Evolutionary conservation across 1,140 invertebrate genomes (phyloP).

Genomic region (Ostrea edulis): DNA sequence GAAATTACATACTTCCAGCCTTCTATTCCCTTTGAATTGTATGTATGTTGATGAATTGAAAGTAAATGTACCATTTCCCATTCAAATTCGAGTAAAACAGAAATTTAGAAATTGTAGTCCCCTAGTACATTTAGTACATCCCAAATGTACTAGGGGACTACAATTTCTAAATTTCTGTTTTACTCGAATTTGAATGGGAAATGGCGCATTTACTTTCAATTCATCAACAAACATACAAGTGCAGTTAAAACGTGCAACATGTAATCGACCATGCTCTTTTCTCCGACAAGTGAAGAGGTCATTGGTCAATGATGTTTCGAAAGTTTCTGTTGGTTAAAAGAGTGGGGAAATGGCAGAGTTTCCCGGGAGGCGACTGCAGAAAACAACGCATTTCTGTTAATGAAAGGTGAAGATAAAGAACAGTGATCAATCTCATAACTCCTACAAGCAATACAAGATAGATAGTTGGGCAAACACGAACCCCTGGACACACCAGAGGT

Average conservation of each 20-base stretch:
- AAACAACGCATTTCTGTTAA: constrained; percentile 17
- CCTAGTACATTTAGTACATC: too few species aligned
- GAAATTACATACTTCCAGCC: neutral
- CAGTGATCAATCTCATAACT: too few species aligned
- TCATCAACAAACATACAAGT: neutral
- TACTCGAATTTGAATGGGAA: too few species aligned
- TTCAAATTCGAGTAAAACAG: too few species aligned
- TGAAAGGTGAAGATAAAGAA: too few species aligned
- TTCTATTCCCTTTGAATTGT: neutral
- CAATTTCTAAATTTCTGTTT: too few species aligned
- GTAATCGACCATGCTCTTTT: constrained; percentile 12
- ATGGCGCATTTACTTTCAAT: neutral
- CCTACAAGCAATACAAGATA: too few species aligned
- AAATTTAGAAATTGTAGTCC: neutral
- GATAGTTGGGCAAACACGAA: too few species aligned
- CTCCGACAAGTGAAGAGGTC: neutral
- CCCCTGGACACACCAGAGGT: too few species aligned
- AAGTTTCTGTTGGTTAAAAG: neutral
- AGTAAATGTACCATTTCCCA: too few species aligned
- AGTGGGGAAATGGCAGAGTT: constrained; percentile 20
- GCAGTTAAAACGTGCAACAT: neutral
- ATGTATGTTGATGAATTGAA: neutral
- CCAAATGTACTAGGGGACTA: neutral
- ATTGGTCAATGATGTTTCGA: constrained; percentile 9
- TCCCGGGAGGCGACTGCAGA: neutral